phyloP scores from a whole-genome alignment of 2,888 invertebrate species.

The Apodemia mormo region DNA sequence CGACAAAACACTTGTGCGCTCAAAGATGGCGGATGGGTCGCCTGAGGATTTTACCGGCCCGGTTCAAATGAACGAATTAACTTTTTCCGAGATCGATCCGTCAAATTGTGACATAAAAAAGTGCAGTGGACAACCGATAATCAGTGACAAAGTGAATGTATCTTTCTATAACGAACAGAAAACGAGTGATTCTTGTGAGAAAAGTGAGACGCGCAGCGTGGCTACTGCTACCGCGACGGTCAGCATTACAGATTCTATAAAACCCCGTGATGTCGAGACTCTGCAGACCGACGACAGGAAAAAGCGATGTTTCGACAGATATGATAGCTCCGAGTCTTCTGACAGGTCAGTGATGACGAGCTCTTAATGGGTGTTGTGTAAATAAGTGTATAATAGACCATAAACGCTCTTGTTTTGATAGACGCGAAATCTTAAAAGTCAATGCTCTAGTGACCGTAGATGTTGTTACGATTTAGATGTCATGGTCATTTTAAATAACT shows the following conservation, averaged over 20 bases:
- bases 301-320: conserved; percentile 94
- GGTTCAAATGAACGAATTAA: conserved; percentile 80
- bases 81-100: conserved; percentile 78
- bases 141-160: conserved; percentile 68
- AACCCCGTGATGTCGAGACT: conserved; percentile 57
- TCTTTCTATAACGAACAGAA: conserved; percentile 75
- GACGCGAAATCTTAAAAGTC: conserved; percentile 63
- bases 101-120: conserved; percentile 79
- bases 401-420: conserved; percentile 50
- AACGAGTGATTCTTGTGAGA: conserved; percentile 78
- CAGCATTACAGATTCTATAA: conserved; percentile 63
- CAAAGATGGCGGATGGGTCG: conserved; percentile 92
- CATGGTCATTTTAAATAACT: conserved; percentile 69
- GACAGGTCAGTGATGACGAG: conserved; percentile 87
- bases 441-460: conserved; percentile 80
- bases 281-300: conserved; percentile 84
- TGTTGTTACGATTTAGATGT: conserved; percentile 73
- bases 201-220: conserved; percentile 78
- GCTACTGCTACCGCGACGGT: conserved; percentile 63
- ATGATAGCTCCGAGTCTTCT: conserved; percentile 96
- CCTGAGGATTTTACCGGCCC: conserved; percentile 83
- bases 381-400: conserved; percentile 27
- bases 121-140: conserved; percentile 72
- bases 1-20: conserved; percentile 84
- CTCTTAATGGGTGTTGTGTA: conserved; percentile 26